These are phyloP conservation scores for Anisognathus igniventris DNA, from an alignment of 2,797 vertebrate species.

Conservation along the genomic window DNA sequence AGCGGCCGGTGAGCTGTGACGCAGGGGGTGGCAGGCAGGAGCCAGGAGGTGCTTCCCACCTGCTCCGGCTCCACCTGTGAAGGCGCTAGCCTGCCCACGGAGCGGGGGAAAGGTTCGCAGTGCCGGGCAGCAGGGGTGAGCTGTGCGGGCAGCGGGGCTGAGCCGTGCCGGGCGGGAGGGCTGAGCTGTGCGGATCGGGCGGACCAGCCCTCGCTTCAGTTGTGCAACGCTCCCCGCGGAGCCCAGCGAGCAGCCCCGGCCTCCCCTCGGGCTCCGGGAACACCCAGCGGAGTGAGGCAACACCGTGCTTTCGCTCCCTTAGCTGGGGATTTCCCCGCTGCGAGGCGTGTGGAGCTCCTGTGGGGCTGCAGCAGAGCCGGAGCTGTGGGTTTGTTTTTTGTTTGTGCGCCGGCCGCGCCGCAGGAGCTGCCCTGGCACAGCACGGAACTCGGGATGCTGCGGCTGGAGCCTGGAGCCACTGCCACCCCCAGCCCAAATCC, in stretches of 20 bases:
- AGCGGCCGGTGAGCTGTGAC: neutral
- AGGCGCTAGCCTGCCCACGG: neutral
- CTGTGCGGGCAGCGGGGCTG: too few relatives aligned
- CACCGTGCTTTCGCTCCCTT: neutral
- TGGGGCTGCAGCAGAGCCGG: neutral
- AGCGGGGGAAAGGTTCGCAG: too few relatives aligned
- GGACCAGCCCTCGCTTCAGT: fast-evolving
- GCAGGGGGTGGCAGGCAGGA: neutral
- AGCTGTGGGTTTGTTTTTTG: fast-evolving
- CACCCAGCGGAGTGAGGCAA: neutral
- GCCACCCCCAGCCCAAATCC: neutral
- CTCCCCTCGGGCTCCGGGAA: neutral
- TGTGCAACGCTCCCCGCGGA: neutral
- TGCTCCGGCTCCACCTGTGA: neutral
- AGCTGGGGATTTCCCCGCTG: neutral
- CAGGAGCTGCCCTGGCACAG: neutral
- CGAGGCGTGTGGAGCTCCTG: fast-evolving
- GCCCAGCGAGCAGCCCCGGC: neutral
- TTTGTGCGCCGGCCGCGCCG: fast-evolving
- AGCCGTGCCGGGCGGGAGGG: too few relatives aligned
- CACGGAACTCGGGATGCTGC: fast-evolving
- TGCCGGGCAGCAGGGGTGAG: fast-evolving
- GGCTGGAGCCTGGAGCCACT: fast-evolving
- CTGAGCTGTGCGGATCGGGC: too few relatives aligned
- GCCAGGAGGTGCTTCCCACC: neutral